phyloP scores from a whole-genome alignment of 2,888 invertebrate species.

The Cheilosia vernalis region DNA sequence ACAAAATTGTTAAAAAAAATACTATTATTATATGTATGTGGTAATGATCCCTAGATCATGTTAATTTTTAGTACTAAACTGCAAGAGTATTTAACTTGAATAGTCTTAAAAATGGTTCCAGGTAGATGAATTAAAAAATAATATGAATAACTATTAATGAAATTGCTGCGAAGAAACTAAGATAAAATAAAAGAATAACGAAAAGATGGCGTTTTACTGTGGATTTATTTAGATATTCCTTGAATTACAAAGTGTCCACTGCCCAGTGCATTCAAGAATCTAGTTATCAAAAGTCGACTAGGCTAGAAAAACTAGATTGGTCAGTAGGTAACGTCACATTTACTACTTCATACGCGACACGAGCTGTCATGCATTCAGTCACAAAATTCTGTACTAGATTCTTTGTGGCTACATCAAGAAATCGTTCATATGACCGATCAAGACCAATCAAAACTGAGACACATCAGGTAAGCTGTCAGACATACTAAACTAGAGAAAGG shows the following conservation, averaged over 20 bases:
- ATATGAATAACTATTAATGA: slow-evolving; percentile 23
- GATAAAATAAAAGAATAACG: slow-evolving; percentile 42
- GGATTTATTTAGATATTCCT: background rate
- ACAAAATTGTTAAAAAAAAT: slow-evolving; percentile 45
- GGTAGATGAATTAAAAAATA: slow-evolving; percentile 42
- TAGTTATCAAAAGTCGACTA: too few species aligned
- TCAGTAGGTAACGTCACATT: too few species aligned
- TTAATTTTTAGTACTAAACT: slow-evolving; percentile 59
- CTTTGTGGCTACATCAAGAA: too few species aligned
- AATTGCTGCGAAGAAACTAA: slow-evolving; percentile 55
- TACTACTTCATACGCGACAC: too few species aligned
- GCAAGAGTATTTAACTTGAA: slow-evolving; percentile 25
- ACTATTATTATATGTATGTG: slow-evolving; percentile 58
- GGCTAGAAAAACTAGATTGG: too few species aligned
- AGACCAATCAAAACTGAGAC: too few species aligned
- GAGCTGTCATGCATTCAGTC: too few species aligned
- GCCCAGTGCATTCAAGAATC: too few species aligned
- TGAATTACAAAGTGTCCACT: background rate
- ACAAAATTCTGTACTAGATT: too few species aligned
- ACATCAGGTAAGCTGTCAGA: too few species aligned
- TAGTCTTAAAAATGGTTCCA: slow-evolving; percentile 45
- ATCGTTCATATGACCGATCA: too few species aligned
- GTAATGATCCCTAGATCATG: slow-evolving; percentile 55
- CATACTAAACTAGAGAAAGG: background rate
- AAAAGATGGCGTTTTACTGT: background rate